These are phyloP conservation scores for Lepisosteus osseus DNA, from an alignment of 2,113 vertebrate genomes.

Conservation along the genomic window DNA sequence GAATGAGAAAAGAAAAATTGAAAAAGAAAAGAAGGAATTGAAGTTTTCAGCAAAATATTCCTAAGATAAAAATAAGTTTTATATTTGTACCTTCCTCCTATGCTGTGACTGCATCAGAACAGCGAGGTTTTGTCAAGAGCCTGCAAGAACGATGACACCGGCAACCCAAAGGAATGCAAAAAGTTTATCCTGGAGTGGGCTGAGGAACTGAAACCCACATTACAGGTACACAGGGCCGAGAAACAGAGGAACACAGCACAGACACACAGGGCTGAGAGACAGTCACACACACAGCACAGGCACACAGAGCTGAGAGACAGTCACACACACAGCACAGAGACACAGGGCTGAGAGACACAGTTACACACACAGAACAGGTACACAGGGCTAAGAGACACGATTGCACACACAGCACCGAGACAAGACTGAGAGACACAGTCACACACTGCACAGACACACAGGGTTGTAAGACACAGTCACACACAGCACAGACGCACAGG, in stretches of 20 bases:
- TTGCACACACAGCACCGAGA: too few species aligned
- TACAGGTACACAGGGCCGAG: too few species aligned
- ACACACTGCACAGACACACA: too few species aligned
- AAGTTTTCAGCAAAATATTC: too few species aligned
- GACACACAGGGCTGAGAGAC: not conserved
- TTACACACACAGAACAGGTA: not conserved
- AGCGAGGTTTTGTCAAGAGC: not conserved
- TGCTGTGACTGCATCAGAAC: not conserved
- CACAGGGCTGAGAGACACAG: too few species aligned
- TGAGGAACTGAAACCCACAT: not conserved
- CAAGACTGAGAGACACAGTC: too few species aligned
- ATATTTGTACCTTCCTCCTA: too few species aligned
- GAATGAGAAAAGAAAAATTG: too few species aligned
- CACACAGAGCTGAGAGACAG: not conserved
- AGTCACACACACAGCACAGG: not conserved
- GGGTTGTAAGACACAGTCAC: too few species aligned
- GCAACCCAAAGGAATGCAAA: not conserved
- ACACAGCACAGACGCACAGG: too few species aligned
- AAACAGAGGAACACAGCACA: not conserved
- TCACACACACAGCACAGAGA: too few species aligned
- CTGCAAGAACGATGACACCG: not conserved
- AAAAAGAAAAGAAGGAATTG: too few species aligned
- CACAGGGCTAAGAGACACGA: not conserved
- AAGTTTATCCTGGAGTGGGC: constrained; percentile 13
- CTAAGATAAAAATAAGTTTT: not conserved